Base-by-base conservation (phyloP, 2,113 vertebrate genomes). In the Galemys pyrenaicus region DNA sequence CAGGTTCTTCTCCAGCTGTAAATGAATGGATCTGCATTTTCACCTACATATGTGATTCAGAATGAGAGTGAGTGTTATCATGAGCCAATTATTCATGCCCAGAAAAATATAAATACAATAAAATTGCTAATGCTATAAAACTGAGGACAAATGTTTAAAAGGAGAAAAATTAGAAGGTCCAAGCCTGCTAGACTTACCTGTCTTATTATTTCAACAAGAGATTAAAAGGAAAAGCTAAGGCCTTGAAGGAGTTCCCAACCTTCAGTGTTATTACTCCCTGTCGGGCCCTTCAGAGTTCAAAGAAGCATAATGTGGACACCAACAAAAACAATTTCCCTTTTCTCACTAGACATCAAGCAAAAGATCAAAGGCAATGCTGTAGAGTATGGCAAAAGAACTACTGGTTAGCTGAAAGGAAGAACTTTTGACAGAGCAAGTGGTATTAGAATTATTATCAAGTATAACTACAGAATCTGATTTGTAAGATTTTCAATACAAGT, bases 11-110 rank as follows among this genome's bases (percentile, higher is more conserved):
- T 78, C 60, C 80, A 67, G 58, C 49, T 95, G 44, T 94, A 92
- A 84, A 80, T 94, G 92, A 96, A 96, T 78, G 96, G 96, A 86
- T 19, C 77, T 44, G n/a, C 28, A 82, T 96, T 91, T 32, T 74
- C 37, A 92, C 73, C 91, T 86, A 44, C 5, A 46, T 89, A 65
- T 89, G 51, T 89, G 75, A 92, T 84, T 35, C 30, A 11, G 32
- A 9, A 35, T 28, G 17, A 20, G 58, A 46, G 4, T 20, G 32
- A 49, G 6, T 2, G 2, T 37, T 91, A 73, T 71, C 79, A 54
- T 28, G 67, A 95, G 81, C n/a, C 71, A 92, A 78, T 95, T 96
- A 92, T 62, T 79, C 39, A 89, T 83, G 46, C 80, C 83, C 75
- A 26, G 83, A 82, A 56, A 91, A 94, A 87, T 79, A 81, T 74